Evolutionary conservation across 2,797 vertebrate species (phyloP).

Genomic region (Phrynocephalus vlangalii): DNA sequence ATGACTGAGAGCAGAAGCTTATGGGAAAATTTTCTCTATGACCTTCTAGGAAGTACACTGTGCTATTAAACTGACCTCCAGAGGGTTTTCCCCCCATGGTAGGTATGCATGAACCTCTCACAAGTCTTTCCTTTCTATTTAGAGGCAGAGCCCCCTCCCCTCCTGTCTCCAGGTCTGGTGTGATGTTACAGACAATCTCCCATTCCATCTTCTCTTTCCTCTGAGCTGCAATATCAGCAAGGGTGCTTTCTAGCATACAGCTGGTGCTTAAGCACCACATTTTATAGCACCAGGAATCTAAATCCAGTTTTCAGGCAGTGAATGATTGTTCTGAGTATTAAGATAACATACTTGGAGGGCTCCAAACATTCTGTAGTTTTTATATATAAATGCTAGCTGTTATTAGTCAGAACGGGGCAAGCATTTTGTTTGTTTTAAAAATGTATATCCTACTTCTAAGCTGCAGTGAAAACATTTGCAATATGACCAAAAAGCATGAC

Average conservation of each 20-base stretch:
- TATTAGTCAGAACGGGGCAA: neutral
- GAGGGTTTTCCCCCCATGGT: too few species aligned
- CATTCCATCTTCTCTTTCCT: neutral
- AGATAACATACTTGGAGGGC: neutral
- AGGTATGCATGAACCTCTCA: too few species aligned
- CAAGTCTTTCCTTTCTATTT: neutral
- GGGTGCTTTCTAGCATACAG: neutral
- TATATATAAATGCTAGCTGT: neutral
- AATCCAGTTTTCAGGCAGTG: constrained; percentile 10
- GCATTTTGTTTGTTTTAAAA: neutral
- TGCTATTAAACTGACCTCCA: too few species aligned
- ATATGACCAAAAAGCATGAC: neutral
- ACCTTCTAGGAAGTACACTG: too few species aligned
- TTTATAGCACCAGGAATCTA: neutral
- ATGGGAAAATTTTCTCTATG: too few species aligned
- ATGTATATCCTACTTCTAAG: neutral
- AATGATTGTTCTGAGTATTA: constrained; percentile 4
- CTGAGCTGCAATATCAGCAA: neutral
- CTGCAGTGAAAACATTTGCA: too few species aligned
- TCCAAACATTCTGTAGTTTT: neutral
- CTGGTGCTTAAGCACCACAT: neutral
- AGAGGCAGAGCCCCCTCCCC: neutral
- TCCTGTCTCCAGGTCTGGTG: neutral
- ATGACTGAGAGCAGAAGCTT: too few species aligned
- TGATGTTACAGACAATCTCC: neutral